Conservation (phyloP, 1,140 invertebrate genomes). For the Drosophila sp. region DNA sequence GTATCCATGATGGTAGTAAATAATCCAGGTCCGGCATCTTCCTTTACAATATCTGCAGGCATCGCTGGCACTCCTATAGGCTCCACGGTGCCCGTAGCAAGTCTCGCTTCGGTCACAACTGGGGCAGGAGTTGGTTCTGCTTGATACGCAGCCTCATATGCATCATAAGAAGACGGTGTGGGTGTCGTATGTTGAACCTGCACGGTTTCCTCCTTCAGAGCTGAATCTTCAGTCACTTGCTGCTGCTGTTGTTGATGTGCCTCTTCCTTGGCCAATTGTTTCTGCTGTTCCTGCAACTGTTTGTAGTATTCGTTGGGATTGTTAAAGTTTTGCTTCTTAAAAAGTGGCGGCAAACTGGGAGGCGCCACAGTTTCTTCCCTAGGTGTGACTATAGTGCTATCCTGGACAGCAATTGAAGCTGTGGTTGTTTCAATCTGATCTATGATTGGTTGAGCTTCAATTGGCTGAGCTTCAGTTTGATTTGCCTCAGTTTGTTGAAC, state of each 20-base stretch:
- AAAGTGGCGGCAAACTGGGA: conserved; percentile 52
- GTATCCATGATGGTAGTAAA: conserved; percentile 79
- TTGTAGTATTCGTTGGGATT: conserved; percentile 67
- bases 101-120: not conserved
- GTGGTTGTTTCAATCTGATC: not conserved
- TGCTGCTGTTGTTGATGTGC: conserved; percentile 3
- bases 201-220: not conserved
- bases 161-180: conserved; percentile 22
- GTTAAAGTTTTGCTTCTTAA: conserved; percentile 54
- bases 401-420: not conserved
- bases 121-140: conserved; percentile 50
- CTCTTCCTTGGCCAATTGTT: conserved; percentile 3
- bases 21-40: conserved; percentile 56
- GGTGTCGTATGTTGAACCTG: conserved; percentile 47
- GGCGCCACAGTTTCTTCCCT: conserved; percentile 2
- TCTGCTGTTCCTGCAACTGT: conserved; percentile 46
- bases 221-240: not conserved
- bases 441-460: not conserved
- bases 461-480: not conserved
- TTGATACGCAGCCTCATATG: conserved; percentile 47
- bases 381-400: not conserved
- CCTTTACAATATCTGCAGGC: conserved; percentile 27
- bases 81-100: conserved; percentile 45
- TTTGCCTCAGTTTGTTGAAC: not conserved
- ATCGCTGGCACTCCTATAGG: conserved; percentile 41